Base-by-base conservation (phyloP, 2,113 vertebrate genomes). In the Melozone crissalis region DNA sequence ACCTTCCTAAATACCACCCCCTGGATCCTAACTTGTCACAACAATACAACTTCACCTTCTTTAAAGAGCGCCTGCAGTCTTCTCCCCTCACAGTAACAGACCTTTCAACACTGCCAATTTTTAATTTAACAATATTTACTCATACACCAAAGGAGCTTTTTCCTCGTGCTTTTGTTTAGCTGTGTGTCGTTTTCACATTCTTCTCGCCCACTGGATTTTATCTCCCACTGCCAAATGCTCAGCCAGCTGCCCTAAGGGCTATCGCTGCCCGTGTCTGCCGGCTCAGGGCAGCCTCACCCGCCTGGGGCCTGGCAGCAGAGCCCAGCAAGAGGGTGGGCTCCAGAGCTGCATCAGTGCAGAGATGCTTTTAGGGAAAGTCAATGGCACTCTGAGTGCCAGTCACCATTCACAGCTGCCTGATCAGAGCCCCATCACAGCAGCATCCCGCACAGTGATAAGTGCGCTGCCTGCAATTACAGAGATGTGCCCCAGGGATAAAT, bases 231-330 rank as follows among this genome's bases (percentile, higher is more conserved):
- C 33, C 57, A 72, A 66, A 35, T 1, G 62, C 85, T 41, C 43
- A 9, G 55, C 28, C 77, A 37, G 67, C 69, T 88, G 66, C 74
- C 74, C 27, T 12, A 43, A 65, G 12, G 68, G 28, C 49, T 3
- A 2, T 2, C 27, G 0, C 55, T 77, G 68, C 55, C 62, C 3
- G 0, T 10, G 4, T 7, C 65, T 33, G 31, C 30, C 74, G 5
- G 39, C 58, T 63, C 55, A 0, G 39, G 15, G 0, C 58, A 87
- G 55, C 52, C 65, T 61, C 24, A 15, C 21, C 43, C 1, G 17
- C 28, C 58, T 9, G 66, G 37, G 22, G 10, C 13, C 11, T 0
- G 0, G 49, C 51, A 68, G 49, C 76, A 54, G 12, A 47, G 27
- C 41, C 54, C 28, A 7, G 33, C 27, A 15, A 9, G 15, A 49